A percentile compares a stretch with the other conserved stretches of the same genome.
Conservation (phyloP, 2,888 invertebrate genomes). For the Halictus ligatus region DNA sequence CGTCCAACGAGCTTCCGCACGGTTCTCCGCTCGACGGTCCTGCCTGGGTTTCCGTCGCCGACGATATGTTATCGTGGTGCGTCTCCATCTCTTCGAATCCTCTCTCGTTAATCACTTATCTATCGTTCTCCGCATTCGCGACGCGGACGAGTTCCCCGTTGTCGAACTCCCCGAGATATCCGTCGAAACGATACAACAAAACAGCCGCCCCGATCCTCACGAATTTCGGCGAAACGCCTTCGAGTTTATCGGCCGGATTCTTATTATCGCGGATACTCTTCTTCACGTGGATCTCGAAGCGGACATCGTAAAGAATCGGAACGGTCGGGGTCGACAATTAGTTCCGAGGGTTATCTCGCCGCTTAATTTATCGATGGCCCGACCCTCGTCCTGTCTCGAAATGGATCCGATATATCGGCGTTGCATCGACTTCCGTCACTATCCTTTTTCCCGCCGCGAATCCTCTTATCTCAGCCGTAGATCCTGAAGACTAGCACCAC, state of each 20-base stretch:
- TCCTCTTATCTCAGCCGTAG: not conserved
- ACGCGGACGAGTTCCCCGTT: not conserved
- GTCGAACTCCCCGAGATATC: not conserved
- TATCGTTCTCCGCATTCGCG: constrained; percentile 43
- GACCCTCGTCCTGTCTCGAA: constrained; percentile 28
- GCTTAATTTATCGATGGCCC: constrained; percentile 52
- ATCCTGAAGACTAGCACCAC: not conserved
- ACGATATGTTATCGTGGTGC: constrained; percentile 54
- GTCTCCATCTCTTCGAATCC: constrained; percentile 53
- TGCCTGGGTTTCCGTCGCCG: constrained; percentile 67
- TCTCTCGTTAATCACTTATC: constrained; percentile 26
- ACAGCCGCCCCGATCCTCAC: not conserved
- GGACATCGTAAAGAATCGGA: constrained; percentile 38
- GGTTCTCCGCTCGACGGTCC: constrained; percentile 72
- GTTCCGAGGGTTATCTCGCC: constrained; percentile 59
- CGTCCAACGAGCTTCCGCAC: constrained; percentile 75
- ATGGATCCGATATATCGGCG: constrained; percentile 26
- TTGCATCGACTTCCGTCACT: constrained; percentile 52
- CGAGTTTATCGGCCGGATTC: not conserved
- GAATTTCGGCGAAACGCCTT: constrained; percentile 28
- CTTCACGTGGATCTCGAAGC: constrained; percentile 32
- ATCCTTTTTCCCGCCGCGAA: constrained; percentile 7
- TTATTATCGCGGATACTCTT: constrained; percentile 37
- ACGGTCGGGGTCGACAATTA: constrained; percentile 51
- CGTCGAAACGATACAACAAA: not conserved